These are phyloP conservation scores for Taxidea taxus DNA, from an alignment of 2,113 vertebrate species.

Conservation along the genomic window DNA sequence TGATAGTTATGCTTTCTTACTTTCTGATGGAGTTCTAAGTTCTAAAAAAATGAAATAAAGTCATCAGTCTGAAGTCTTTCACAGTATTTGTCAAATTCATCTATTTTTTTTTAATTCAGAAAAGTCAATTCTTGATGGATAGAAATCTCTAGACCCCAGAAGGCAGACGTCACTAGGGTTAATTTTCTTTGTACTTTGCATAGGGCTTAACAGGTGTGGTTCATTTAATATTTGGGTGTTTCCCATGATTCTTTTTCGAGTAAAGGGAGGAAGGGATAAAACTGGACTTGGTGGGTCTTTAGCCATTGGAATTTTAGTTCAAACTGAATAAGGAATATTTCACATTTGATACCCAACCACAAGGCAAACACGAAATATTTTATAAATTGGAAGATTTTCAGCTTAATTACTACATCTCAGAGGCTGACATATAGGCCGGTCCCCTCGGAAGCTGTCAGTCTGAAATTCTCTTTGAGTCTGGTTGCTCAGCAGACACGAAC, in stretches of 20 bases:
- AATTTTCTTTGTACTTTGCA: not conserved
- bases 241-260: not conserved
- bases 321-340: slow-evolving; percentile 48
- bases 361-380: slow-evolving; percentile 15
- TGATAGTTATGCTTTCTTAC: not conserved
- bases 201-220: not conserved
- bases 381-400: slow-evolving; percentile 16
- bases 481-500: not conserved
- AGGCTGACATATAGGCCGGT: not conserved
- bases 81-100: not conserved
- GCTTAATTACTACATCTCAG: slow-evolving; percentile 20
- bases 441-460: slow-evolving; percentile 13
- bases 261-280: not conserved
- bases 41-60: not conserved
- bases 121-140: not conserved
- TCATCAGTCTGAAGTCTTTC: not conserved
- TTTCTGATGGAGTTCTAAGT: not conserved
- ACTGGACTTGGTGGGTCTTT: not conserved
- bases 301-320: not conserved
- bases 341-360: not conserved
- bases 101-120: not conserved
- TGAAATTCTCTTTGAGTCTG: slow-evolving; percentile 54
- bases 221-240: not conserved
- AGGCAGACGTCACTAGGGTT: not conserved
- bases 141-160: not conserved